Conservation (phyloP, 2,797 vertebrate genomes). For the Cynopterus sphinx region DNA sequence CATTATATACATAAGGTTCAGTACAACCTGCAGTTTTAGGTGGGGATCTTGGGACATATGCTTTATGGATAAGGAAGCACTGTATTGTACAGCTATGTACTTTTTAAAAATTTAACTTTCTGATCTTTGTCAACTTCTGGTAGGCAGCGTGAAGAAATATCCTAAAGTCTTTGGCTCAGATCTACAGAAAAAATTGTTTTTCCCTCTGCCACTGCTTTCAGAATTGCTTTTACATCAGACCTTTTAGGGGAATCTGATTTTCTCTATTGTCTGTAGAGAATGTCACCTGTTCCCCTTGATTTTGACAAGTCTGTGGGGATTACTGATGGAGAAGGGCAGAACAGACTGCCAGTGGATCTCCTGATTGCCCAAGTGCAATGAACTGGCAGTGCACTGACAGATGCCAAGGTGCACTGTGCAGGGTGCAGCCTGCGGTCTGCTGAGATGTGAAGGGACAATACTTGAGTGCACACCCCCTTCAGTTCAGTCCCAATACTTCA, state of each 20-base stretch:
- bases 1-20: background rate
- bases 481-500: background rate
- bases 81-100: background rate
- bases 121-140: background rate
- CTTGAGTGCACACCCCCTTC: background rate
- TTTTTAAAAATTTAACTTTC: slow-evolving; percentile 56
- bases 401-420: background rate
- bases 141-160: background rate
- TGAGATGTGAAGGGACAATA: background rate
- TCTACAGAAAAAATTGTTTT: slow-evolving; percentile 42
- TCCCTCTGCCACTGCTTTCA: slow-evolving; percentile 6
- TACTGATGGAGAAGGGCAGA: slow-evolving; percentile 61
- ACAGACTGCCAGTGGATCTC: slow-evolving; percentile 34
- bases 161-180: slow-evolving; percentile 10
- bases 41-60: background rate
- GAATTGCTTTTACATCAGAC: slow-evolving; percentile 59
- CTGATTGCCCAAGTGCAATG: slow-evolving; percentile 60
- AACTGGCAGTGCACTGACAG: slow-evolving; percentile 34
- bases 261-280: slow-evolving; percentile 18
- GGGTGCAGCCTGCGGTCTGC: background rate
- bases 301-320: slow-evolving; percentile 58
- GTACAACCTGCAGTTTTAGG: background rate
- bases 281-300: slow-evolving; percentile 40
- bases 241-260: slow-evolving; percentile 69
- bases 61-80: background rate